Evolutionary conservation across 2,113 vertebrate species (phyloP).

Genomic region (Cyanocitta stelleri): DNA sequence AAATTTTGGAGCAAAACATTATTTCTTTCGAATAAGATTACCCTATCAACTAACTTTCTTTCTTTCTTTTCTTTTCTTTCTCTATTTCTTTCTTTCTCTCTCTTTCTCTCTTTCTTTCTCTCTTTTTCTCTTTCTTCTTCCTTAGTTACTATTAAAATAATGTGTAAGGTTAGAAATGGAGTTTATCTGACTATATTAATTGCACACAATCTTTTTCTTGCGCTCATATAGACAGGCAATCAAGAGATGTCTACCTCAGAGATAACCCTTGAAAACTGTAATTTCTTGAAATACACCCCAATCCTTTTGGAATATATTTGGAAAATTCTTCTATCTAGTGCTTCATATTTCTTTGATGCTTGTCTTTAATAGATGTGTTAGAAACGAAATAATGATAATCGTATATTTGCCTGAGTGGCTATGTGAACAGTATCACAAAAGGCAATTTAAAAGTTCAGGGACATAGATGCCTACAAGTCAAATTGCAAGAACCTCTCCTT

Average conservation of each 20-base stretch:
- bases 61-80: too few relatives aligned
- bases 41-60: background rate
- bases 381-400: background rate
- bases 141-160: background rate
- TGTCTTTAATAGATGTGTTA: background rate
- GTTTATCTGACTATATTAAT: background rate
- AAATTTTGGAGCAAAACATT: background rate
- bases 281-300: background rate
- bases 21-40: background rate
- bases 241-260: background rate
- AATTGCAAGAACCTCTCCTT: background rate
- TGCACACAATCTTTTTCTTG: background rate
- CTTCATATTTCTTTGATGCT: background rate
- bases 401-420: background rate
- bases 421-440: background rate
- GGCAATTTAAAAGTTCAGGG: background rate
- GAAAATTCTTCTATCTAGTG: background rate
- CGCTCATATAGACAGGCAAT: background rate
- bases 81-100: background rate
- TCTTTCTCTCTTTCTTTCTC: too few relatives aligned
- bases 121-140: background rate
- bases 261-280: background rate
- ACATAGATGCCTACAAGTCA: background rate
- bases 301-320: background rate
- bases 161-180: background rate